These are phyloP conservation scores for Podilymbus podiceps DNA, from an alignment of 2,113 vertebrate species.

Conservation along the genomic window DNA sequence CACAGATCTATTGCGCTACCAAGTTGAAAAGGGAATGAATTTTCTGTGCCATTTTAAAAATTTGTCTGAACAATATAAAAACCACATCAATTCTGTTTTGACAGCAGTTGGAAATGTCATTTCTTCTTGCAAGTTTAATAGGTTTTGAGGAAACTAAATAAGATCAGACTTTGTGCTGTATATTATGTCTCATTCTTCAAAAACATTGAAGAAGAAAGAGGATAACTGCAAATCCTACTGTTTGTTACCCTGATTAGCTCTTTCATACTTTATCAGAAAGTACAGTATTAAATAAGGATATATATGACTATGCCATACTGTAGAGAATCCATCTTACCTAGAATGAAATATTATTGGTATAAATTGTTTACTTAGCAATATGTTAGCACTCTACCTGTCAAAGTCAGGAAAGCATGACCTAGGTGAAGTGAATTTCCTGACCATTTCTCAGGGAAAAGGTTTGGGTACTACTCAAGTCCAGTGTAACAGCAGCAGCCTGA, in stretches of 20 bases:
- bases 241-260: neutral
- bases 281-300: neutral
- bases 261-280: neutral
- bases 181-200: neutral
- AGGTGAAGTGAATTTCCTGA: neutral
- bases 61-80: neutral
- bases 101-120: neutral
- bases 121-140: neutral
- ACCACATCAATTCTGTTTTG: neutral
- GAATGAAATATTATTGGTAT: neutral
- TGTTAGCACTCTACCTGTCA: neutral
- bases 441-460: neutral
- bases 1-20: neutral
- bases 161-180: neutral
- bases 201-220: neutral
- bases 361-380: neutral
- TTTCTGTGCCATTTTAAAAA: neutral
- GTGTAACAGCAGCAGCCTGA: neutral
- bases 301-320: neutral
- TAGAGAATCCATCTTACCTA: neutral
- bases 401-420: neutral
- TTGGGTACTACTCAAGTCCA: neutral
- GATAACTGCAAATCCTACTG: neutral
- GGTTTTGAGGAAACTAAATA: neutral
- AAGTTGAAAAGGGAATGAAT: neutral